These are phyloP conservation scores for Gobio occitaniae DNA, from an alignment of 2,797 vertebrate species.

Conservation along the genomic window DNA sequence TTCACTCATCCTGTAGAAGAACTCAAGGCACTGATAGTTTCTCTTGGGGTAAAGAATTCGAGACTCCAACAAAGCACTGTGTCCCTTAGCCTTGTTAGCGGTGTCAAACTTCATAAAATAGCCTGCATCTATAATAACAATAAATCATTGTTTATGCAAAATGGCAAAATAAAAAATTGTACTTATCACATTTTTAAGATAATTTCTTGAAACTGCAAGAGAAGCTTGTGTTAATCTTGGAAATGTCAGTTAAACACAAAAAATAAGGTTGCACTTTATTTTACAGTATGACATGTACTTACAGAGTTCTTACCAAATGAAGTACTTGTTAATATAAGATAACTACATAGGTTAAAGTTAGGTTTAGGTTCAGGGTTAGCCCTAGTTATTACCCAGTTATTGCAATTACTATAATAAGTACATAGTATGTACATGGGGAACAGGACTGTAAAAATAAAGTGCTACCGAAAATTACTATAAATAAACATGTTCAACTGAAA, in stretches of 20 bases:
- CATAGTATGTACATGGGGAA: too few relatives aligned
- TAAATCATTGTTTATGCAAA: slow-evolving; percentile 31
- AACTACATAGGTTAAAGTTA: too few relatives aligned
- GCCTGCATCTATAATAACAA: slow-evolving; percentile 77
- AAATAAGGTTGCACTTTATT: too few relatives aligned
- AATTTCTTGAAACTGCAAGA: not conserved
- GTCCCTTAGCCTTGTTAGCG: slow-evolving; percentile 64
- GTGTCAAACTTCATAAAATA: slow-evolving; percentile 87
- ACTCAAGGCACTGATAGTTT: slow-evolving; percentile 87
- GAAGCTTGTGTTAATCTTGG: not conserved
- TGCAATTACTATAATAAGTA: too few relatives aligned
- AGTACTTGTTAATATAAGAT: too few relatives aligned
- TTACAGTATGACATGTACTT: too few relatives aligned
- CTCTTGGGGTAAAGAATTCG: slow-evolving; percentile 88
- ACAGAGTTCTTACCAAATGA: too few relatives aligned
- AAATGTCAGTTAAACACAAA: not conserved
- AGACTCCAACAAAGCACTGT: slow-evolving; percentile 85
- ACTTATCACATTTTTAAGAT: too few relatives aligned
- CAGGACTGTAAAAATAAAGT: too few relatives aligned
- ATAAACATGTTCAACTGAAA: not conserved
- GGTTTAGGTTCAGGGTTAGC: too few relatives aligned
- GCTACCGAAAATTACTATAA: not conserved
- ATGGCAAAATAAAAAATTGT: not conserved
- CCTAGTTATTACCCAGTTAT: too few relatives aligned
- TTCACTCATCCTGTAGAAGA: slow-evolving; percentile 89